Percentiles rank a stretch among this genome's conserved stretches.
Evolutionary conservation across 2,113 vertebrate species (phyloP).

Genomic region (Labeo catla): DNA sequence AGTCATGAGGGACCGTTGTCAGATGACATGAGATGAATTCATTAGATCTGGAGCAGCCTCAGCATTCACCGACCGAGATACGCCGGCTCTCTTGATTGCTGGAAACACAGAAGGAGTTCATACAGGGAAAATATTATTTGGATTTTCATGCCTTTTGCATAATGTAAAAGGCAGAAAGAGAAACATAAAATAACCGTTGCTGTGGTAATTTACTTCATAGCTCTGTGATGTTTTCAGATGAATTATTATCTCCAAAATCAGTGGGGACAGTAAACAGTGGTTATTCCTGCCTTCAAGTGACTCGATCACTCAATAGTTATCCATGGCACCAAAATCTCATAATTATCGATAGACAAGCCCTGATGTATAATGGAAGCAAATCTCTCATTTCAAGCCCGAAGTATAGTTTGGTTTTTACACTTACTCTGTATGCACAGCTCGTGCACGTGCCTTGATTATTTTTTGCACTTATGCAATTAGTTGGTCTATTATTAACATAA

Average conservation of each 20-base stretch:
- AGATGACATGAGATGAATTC: conserved; percentile 1
- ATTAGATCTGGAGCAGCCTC: conserved; percentile 6
- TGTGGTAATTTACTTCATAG: not conserved
- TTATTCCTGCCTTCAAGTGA: not conserved
- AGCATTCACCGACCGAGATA: not conserved
- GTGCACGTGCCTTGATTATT: too few relatives aligned
- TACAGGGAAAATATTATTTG: conserved; percentile 4
- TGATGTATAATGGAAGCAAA: too few relatives aligned
- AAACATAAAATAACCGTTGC: not conserved
- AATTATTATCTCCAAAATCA: not conserved
- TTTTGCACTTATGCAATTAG: too few relatives aligned
- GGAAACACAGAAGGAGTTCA: not conserved
- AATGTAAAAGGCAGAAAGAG: not conserved
- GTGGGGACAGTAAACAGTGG: not conserved
- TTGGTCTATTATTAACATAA: too few relatives aligned
- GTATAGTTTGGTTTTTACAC: too few relatives aligned
- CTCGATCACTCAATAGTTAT: not conserved
- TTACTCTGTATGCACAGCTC: too few relatives aligned
- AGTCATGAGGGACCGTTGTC: not conserved
- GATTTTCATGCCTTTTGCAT: not conserved
- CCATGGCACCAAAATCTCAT: too few relatives aligned
- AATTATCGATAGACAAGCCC: too few relatives aligned
- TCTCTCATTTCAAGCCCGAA: too few relatives aligned
- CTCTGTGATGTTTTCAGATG: not conserved
- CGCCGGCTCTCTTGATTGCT: not conserved